Evolutionary conservation across 2,113 vertebrate species (phyloP), one percentile per base, ranked within the genome.

Genomic region (Tiliqua scincoides): DNA sequence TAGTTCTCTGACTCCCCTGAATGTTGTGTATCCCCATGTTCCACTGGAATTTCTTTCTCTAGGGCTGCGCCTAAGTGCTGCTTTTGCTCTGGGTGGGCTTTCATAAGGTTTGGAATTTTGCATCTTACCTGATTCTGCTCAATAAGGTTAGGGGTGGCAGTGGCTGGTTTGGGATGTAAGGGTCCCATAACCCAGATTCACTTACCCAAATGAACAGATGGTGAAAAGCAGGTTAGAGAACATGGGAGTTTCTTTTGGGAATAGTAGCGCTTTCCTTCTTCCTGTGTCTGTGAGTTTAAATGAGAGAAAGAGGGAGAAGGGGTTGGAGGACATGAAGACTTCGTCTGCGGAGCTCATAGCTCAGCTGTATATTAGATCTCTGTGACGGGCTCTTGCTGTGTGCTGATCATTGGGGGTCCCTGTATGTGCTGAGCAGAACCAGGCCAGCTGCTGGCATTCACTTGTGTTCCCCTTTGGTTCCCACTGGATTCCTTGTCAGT

Each of bases 301-400:
- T 63, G 3, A 3, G 27, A 35, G 12, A 40, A 2, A 2, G 32
- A 12, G 8, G 59, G n/a, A n/a, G 52, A 17, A 21, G 40, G 14
- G 6, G 14, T 25, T 11, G 35, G 52, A 84, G 80, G 32, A 65
- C 62, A 0, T 6, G 0, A 89, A 73, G 21, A 0, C 0, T 0
- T 59, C 0, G 0, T 61, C 48, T 0, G 1, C 73, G 74, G 89
- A 86, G 86, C 67, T 87, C 84, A 79, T 83, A 68, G 71, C 88
- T 79, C 88, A 75, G 84, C 85, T 86, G 79, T 73, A 40, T 85
- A 70, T 81, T 73, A 74, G 43, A 59, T 52, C 8, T 35, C 15
- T 1, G 0, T 37, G 40, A 40, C 30, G 27, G n/a, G 2, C 27
- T 10, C 65, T 18, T 11, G 54, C 54, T 37, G 57, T 7, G 85